Percentiles rank a stretch among this genome's conserved stretches.
Evolutionary conservation across 2,113 vertebrate genomes (phyloP).

Genomic region (Gasterosteus aculeatus): DNA sequence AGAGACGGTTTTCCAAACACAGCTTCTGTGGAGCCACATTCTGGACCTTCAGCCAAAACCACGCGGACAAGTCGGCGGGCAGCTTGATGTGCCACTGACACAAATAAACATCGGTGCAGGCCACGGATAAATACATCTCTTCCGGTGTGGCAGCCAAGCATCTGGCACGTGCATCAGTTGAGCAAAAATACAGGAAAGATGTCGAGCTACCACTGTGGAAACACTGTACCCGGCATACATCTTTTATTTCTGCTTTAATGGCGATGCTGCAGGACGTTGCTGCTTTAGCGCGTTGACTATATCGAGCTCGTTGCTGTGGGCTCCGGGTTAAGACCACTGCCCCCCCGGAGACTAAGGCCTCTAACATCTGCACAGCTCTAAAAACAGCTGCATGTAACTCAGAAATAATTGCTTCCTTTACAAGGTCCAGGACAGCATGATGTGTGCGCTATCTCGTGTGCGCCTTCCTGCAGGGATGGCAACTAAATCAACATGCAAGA

Average conservation of each 20-base stretch:
- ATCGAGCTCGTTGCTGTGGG: slow-evolving; percentile 77
- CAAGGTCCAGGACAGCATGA: slow-evolving; percentile 66
- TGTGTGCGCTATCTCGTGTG: slow-evolving; percentile 79
- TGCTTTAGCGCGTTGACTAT: slow-evolving; percentile 70
- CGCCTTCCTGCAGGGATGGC: slow-evolving; percentile 58
- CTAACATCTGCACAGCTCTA: slow-evolving; percentile 82
- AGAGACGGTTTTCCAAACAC: slow-evolving; percentile 39
- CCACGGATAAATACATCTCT: slow-evolving; percentile 60
- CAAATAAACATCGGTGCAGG: slow-evolving; percentile 57
- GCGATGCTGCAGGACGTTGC: slow-evolving; percentile 44
- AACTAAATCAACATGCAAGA: slow-evolving; percentile 61
- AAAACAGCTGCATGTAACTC: slow-evolving; percentile 87
- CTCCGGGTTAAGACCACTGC: slow-evolving; percentile 76
- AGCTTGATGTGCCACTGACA: slow-evolving; percentile 57
- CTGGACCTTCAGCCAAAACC: slow-evolving; percentile 38
- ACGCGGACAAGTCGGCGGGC: slow-evolving; percentile 42
- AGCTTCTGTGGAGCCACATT: slow-evolving; percentile 45
- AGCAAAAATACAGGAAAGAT: slow-evolving; percentile 31
- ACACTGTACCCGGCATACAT: slow-evolving; percentile 8
- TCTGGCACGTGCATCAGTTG: slow-evolving; percentile 50
- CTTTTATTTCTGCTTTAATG: slow-evolving; percentile 6
- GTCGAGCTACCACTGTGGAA: slow-evolving; percentile 26
- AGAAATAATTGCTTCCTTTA: slow-evolving; percentile 87
- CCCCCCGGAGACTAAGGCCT: slow-evolving; percentile 73
- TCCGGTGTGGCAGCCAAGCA: slow-evolving; percentile 54